Percentiles rank a stretch among this genome's conserved stretches.
Conservation (phyloP, 2,113 vertebrate species). For the Protobothrops mucrosquamatus region DNA sequence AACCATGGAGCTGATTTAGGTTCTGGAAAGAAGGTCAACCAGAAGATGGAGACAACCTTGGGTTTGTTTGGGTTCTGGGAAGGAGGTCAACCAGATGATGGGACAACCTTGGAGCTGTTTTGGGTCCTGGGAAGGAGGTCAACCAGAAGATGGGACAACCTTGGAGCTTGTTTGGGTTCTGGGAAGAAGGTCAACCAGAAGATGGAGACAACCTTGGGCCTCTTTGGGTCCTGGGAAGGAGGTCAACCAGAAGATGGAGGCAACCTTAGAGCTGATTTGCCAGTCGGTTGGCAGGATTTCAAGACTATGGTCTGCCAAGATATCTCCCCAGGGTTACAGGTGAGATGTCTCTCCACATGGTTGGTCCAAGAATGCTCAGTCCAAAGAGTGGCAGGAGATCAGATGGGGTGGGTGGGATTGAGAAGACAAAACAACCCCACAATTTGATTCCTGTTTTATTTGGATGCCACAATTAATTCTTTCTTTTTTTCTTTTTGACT, state of each 20-base stretch:
- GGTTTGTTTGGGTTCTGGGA: too few species aligned
- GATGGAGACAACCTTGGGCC: neutral
- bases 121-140: too few species aligned
- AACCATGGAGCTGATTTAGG: too few species aligned
- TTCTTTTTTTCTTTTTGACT: neutral
- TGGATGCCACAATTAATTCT: neutral
- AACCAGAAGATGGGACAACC: too few species aligned
- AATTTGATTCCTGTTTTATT: neutral
- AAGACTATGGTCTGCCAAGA: neutral
- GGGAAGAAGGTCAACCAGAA: too few species aligned
- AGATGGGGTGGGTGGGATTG: neutral
- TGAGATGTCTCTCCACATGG: neutral
- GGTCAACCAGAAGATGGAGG: neutral
- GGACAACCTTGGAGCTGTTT: too few species aligned
- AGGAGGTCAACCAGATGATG: too few species aligned
- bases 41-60: too few species aligned
- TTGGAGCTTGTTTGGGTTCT: rapidly evolving
- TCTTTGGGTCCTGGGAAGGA: slow-evolving; percentile 33
- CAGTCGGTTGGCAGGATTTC: neutral
- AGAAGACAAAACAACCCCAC: neutral
- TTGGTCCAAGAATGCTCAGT: neutral
- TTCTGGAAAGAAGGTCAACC: too few species aligned
- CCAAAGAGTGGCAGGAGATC: neutral
- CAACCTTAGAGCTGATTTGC: neutral
- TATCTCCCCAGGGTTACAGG: neutral